phyloP scores from a whole-genome alignment of 2,797 vertebrate genomes.

The Trematomus bernacchii region DNA sequence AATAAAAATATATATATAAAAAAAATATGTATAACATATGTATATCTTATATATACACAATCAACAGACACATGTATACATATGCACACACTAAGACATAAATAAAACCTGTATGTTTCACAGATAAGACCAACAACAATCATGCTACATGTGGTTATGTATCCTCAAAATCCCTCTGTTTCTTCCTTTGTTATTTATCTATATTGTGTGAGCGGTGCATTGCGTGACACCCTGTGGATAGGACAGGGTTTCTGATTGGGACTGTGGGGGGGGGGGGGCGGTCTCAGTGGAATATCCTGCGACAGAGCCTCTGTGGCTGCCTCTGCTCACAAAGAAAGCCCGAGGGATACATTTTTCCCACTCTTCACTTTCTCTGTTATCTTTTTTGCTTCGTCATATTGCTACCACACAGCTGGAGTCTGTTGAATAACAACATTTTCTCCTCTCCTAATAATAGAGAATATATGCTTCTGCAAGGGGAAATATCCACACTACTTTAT shows the following conservation, averaged over 20 bases:
- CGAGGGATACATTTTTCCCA: neutral
- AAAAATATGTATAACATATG: no score
- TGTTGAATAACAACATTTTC: slow-evolving; percentile 19
- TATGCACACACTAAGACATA: no score
- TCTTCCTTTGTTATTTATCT: neutral
- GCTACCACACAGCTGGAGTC: slow-evolving; percentile 18
- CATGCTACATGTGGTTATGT: neutral
- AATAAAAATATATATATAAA: no score
- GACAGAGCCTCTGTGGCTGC: slow-evolving; percentile 42
- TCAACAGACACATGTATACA: no score
- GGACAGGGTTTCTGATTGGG: slow-evolving; percentile 26
- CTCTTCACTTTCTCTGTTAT: neutral
- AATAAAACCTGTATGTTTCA: no score
- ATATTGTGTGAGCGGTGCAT: neutral
- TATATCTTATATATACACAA: no score
- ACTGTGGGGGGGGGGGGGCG: slow-evolving; percentile 23
- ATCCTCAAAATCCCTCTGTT: neutral
- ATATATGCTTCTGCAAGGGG: neutral
- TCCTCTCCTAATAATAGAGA: slow-evolving; percentile 17
- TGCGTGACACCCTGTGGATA: slow-evolving; percentile 11
- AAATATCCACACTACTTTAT: slow-evolving; percentile 2
- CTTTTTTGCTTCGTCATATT: slow-evolving; percentile 49
- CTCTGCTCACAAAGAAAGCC: slow-evolving; percentile 12
- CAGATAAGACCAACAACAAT: neutral
- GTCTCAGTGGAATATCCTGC: slow-evolving; percentile 32